Conservation (phyloP, 2,888 invertebrate genomes). For the Caenorhabditis imperialis region DNA sequence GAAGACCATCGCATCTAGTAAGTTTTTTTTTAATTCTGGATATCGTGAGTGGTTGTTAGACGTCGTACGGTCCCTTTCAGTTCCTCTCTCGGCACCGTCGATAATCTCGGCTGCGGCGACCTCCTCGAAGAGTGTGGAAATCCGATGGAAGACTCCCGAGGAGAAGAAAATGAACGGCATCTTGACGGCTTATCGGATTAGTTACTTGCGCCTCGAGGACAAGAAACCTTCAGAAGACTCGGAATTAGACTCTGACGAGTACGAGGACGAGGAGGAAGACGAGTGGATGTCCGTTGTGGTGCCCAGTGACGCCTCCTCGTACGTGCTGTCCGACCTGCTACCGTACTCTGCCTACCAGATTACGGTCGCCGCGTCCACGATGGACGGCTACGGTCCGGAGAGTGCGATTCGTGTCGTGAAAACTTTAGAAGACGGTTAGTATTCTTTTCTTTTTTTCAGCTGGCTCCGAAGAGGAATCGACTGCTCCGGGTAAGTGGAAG, state of each 20-base stretch:
- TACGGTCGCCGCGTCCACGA: slow-evolving; percentile 94
- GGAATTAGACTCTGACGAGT: slow-evolving; percentile 83
- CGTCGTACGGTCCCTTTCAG: slow-evolving; percentile 80
- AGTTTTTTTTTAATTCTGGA: slow-evolving; percentile 37
- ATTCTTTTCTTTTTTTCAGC: slow-evolving; percentile 52
- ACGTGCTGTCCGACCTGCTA: slow-evolving; percentile 54
- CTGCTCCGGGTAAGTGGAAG: slow-evolving; percentile 41
- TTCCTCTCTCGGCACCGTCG: slow-evolving; percentile 95
- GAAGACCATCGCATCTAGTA: slow-evolving; percentile 84
- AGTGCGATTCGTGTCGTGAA: slow-evolving; percentile 89
- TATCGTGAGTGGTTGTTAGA: slow-evolving; percentile 24
- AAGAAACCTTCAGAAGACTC: slow-evolving; percentile 4
- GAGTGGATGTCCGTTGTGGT: slow-evolving; percentile 41
- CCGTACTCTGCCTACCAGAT: slow-evolving; percentile 89
- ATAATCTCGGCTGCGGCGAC: slow-evolving; percentile 91
- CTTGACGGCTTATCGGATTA: slow-evolving; percentile 51
- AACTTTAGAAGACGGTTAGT: slow-evolving; percentile 99
- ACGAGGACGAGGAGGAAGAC: slow-evolving; percentile 48
- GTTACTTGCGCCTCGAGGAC: slow-evolving; percentile 30
- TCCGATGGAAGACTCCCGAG: slow-evolving; percentile 93
- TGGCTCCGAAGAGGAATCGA: slow-evolving; percentile 47
- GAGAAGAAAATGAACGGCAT: slow-evolving; percentile 89
- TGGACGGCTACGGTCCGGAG: slow-evolving; percentile 90
- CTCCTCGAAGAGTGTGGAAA: slow-evolving; percentile 90
- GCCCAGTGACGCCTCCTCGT: slow-evolving; percentile 39